Base-by-base conservation (phyloP, 2,113 vertebrate species). In the Oreochromis niloticus region DNA sequence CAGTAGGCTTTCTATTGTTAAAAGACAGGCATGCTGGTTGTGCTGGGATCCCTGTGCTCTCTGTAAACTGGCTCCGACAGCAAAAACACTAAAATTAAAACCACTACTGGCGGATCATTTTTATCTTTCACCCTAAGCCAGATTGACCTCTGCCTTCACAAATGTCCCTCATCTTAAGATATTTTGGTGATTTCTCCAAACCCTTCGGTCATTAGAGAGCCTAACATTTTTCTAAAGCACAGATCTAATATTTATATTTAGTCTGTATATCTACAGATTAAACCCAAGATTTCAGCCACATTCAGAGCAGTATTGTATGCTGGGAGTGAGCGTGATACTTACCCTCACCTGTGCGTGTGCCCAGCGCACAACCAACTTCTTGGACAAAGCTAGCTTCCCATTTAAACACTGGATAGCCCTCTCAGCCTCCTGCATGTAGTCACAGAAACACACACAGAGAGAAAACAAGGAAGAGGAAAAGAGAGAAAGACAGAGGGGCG, bases 331-430 rank as follows among this genome's bases (percentile, higher is more conserved):
- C 8, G 66, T 36, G 30, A 93, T 84, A 95, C 96, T 96, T 90
- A 99, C 98, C 98, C 98, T 99, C 90, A 99, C 98, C 93, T 99
- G 98, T 57, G 98, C 98, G 0, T 99, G 99, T 7, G 98, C 98
- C 98, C 98, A 99, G 22, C 98, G 97, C 80, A 99, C 98, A 57
- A 99, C 98, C 92, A 99, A 71, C 80, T 99, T 99, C 96, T 99
- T 99, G n/a, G 98, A 98, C 88, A 99, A 96, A 22, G 98, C 99
- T 92, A 99, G 95, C 88, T 99, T 99, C 86, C 98, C 99, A 90
- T 99, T 99, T 91, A 99, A 97, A 95, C 98, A 97, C 82, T 99
- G 98, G 94, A 99, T 99, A 2, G 98, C 98, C 89, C 98, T 96
- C 66, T 99, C 98, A 4, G 98, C 98, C 96, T 99, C 99, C 98